A percentile compares a stretch with the other conserved stretches of the same genome.
Conservation (phyloP, 2,888 invertebrate genomes). For the Aethes cnicana region DNA sequence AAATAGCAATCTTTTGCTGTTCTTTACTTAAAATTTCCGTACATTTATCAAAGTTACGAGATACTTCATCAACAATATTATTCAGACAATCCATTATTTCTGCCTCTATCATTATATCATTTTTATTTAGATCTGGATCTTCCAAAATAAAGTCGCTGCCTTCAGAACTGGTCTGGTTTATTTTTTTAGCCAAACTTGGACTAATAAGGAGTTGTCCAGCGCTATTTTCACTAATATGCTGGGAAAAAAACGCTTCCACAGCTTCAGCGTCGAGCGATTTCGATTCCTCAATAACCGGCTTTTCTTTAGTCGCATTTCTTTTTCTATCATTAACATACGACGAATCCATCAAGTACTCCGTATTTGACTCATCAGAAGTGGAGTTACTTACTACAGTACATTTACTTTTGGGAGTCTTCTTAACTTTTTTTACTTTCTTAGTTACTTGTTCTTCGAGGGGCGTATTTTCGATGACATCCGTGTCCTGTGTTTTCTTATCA, state of each 20-base stretch:
- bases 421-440: slow-evolving; percentile 18
- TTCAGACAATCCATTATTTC: slow-evolving; percentile 61
- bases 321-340: slow-evolving; percentile 43
- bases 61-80: slow-evolving; percentile 59
- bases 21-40: slow-evolving; percentile 43
- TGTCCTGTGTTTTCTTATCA: slow-evolving; percentile 39
- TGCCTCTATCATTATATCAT: slow-evolving; percentile 41
- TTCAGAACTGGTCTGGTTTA: slow-evolving; percentile 59
- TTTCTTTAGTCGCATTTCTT: slow-evolving; percentile 27
- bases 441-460: slow-evolving; percentile 35
- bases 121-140: slow-evolving; percentile 35
- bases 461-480: slow-evolving; percentile 49
- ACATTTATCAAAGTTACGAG: slow-evolving; percentile 54
- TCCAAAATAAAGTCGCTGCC: slow-evolving; percentile 42
- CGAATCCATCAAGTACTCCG: slow-evolving; percentile 52
- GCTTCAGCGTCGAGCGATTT: slow-evolving; percentile 41
- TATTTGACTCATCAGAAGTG: slow-evolving; percentile 60
- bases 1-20: slow-evolving; percentile 9
- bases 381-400: slow-evolving; percentile 45
- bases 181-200: slow-evolving; percentile 58
- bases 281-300: slow-evolving; percentile 22
- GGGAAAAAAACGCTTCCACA: slow-evolving; percentile 58
- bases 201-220: slow-evolving; percentile 48
- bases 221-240: slow-evolving; percentile 51
- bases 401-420: slow-evolving; percentile 32